Evolutionary conservation across 1,140 invertebrate species (phyloP).

Genomic region (Gonioctena quinquepunctata): DNA sequence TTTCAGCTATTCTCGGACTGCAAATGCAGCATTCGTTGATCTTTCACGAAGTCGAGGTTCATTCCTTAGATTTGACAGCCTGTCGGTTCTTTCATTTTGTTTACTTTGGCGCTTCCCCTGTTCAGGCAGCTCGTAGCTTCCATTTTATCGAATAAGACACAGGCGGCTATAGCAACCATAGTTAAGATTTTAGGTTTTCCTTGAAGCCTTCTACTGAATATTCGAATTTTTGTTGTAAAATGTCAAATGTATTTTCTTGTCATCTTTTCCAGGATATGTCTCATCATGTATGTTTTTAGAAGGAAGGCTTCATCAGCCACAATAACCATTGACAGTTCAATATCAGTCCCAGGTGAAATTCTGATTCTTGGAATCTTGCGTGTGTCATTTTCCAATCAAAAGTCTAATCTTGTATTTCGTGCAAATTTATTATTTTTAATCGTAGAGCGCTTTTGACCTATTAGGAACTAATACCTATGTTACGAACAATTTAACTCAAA

Average conservation of each 20-base stretch:
- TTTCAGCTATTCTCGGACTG: not conserved
- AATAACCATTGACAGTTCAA: slow-evolving; percentile 32
- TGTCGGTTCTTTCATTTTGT: not conserved
- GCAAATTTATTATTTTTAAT: no score
- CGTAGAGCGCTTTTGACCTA: no score
- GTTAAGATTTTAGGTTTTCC: slow-evolving; percentile 26
- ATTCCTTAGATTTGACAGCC: not conserved
- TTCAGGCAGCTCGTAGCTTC: not conserved
- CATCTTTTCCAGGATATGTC: slow-evolving; percentile 49
- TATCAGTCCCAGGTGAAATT: not conserved
- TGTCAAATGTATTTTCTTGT: slow-evolving; percentile 54
- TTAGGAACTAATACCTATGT: no score
- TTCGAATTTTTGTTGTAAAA: slow-evolving; percentile 45
- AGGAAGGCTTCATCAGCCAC: slow-evolving; percentile 57
- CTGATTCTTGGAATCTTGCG: slow-evolving; percentile 24
- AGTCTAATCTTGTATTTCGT: no score
- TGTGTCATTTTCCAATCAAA: slow-evolving; percentile 7
- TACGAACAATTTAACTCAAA: no score
- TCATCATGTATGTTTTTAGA: slow-evolving; percentile 53
- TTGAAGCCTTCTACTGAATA: slow-evolving; percentile 24
- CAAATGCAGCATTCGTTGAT: not conserved
- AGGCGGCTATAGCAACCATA: slow-evolving; percentile 40
- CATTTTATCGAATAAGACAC: slow-evolving; percentile 25
- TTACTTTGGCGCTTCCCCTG: not conserved
- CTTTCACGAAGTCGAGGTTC: not conserved